Evolutionary conservation across 2,888 invertebrate genomes (phyloP), one percentile per base, ranked within the genome.

Genomic region (Caenorhabditis plicata): DNA sequence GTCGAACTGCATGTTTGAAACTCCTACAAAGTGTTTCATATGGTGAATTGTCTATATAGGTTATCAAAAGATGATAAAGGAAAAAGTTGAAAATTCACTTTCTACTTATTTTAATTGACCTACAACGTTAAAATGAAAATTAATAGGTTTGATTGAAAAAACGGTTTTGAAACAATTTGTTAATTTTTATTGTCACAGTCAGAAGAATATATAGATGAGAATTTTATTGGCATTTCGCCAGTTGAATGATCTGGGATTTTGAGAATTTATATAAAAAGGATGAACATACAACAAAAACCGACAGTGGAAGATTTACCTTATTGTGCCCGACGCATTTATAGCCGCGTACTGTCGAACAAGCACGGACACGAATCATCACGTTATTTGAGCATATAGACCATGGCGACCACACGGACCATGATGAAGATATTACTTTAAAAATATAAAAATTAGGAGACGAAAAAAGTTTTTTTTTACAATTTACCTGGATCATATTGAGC

Each of bases 381-480:
- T 68, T 68, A 39, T 70, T 68, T 7, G 71, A 69, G 55, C 80
- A 80, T 36, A 75, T 72, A 19, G 75, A 74, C 80, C 80, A 80
- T 13, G 78, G 73, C 3, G 80, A 79, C 80, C 80, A 80, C 48
- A 68, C 64, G 7, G 80, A 77, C 80, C 80, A 80, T 3, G 78
- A 71, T 11, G 80, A 80, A 4, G 72, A 67, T 47, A 74, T 75
- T 36, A 75, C 78, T 74, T 58, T 45, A 76, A n/a, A n/a, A n/a
- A n/a, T n/a, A n/a, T n/a, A n/a, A n/a, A 35, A 31, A 44, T 29
- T 31, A 19, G n/a, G 35, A 27, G 13, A 8, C 9, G 19, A 9
- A 29, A 36, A 2, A 11, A n/a, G 15, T 1, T 35, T 4, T 35
- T 9, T 19, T 2, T 8, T 13, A 32, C 25, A 22, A 45, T 51